Evolutionary conservation across 1,140 invertebrate species (phyloP), one percentile per base, ranked within the genome.

Genomic region (Lamellibrachia luymesi): DNA sequence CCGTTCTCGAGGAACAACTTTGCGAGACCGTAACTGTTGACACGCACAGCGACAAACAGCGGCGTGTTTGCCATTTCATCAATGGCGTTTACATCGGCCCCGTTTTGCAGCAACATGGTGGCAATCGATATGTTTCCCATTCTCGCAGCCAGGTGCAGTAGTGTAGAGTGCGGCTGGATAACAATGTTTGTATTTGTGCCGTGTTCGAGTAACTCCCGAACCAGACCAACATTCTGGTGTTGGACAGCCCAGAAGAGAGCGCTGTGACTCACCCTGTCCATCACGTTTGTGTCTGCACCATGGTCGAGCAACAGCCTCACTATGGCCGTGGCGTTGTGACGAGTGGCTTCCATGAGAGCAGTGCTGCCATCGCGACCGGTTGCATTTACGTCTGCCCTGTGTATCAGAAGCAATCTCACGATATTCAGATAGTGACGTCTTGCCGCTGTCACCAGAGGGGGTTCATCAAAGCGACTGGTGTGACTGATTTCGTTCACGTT

Each of bases 21-120:
- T 4, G 17, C 90, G 50, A 49, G 49, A 51, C 17, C 38, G 17
- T 50, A 13, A n/a, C 50, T 91, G 90, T 91, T 51, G 50, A 51
- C 90, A 51, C 90, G 90, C 90, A 91, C 90, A 50, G 90, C 90
- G 7, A 51, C 49, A 91, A 91, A 91, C 90, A 91, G 27, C 25
- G 90, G 90, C 13, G 90, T 91, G 8, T 91, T 51, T 13, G 38
- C 6, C 90, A 91, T 38, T 4, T 91, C 90, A n/a, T 91, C 90
- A 10, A 38, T 13, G 6, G 90, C 90, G 2, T 91, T 91, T 8
- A 91, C 90, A 13, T 91, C 50, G 27, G 90, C 90, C 2, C 90
- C 90, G 13, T 91, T 51, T 13, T n/a, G 49, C 25, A 91, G 90
- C 90, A 91, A 50, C 38, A 50, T 50, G 10, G 17, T 38, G 4